Percentiles rank a stretch among this genome's conserved stretches.
These are phyloP conservation scores for Gadus chalcogrammus DNA, from an alignment of 2,113 vertebrate species.

Conservation along the genomic window DNA sequence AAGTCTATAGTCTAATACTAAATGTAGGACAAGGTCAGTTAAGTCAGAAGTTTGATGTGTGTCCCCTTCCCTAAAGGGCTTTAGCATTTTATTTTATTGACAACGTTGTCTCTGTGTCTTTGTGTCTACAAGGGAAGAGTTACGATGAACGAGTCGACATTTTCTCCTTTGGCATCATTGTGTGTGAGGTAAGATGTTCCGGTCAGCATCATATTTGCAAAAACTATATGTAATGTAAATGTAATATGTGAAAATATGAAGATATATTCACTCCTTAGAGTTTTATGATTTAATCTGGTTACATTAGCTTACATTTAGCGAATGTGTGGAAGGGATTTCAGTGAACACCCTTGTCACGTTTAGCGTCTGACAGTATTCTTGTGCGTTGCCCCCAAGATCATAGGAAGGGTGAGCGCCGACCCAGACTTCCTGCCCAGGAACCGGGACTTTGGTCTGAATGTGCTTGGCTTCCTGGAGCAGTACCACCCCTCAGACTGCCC, in stretches of 20 bases:
- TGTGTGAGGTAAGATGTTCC: conserved; percentile 82
- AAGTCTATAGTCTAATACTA: too few relatives aligned
- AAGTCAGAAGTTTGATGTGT: too few relatives aligned
- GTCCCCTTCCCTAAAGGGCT: too few relatives aligned
- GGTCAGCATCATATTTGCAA: background rate
- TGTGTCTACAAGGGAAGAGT: conserved; percentile 76
- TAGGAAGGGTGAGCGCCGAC: conserved; percentile 92
- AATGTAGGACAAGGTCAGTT: too few relatives aligned
- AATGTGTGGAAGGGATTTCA: too few relatives aligned
- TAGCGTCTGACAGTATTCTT: background rate
- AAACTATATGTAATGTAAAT: background rate
- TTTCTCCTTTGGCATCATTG: conserved; percentile 95
- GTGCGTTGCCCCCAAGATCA: conserved; percentile 74
- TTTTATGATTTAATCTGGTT: too few relatives aligned
- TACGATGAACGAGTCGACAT: conserved; percentile 96
- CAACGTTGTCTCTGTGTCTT: background rate
- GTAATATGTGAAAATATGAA: background rate
- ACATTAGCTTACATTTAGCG: too few relatives aligned
- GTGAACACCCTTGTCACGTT: background rate
- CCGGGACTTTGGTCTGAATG: conserved; percentile 88
- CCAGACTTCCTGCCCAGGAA: conserved; percentile 90
- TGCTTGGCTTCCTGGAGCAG: conserved; percentile 84
- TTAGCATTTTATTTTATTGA: background rate
- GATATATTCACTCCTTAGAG: too few relatives aligned
- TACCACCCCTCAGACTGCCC: conserved; percentile 83